Evolutionary conservation across 1,140 invertebrate species (phyloP), one percentile per base, ranked within the genome.

Genomic region (Cotesia chilonis): DNA sequence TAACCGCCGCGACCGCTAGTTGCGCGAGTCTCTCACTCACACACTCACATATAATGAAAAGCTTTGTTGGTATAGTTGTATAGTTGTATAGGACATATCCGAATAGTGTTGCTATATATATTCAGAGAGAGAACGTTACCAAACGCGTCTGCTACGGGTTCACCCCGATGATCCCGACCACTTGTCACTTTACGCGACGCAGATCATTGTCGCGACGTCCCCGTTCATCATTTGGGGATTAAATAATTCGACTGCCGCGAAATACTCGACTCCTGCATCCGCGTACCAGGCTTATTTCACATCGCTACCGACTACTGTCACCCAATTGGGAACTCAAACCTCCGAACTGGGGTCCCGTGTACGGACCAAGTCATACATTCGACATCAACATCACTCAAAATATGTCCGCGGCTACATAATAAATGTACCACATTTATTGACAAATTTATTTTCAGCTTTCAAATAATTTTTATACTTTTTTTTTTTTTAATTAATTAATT

Each of bases 121-220:
- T 36, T 41, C 60, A 12, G 41, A 28, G 28, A 28, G 28, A 28
- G 28, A 47, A 47, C 41, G 41, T 47, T 9, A 47, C 41, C 10
- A 47, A 47, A 47, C 60, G 36, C 60, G 37, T 63, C 60, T 38
- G 75, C 75, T 78, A 79, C 76, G 77, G 80, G 79, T 78, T 80
- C 83, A 79, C 80, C 74, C 75, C 52, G 81, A 78, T 87, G 85
- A 87, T 86, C 85, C 85, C 79, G 78, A 83, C 84, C 84, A 86
- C 85, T 87, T 87, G 85, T 86, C 85, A 86, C 80, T 84, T 84
- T 76, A 82, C 81, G 84, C 79, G 81, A 82, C 79, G 80, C 82
- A 81, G 82, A 82, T 89, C 89, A 89, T 90, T 88, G 89, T 83
- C 84, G 77, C 88, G 90, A 90, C 89, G 87, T 80, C 86, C 80